Evolutionary conservation across 2,797 vertebrate species (phyloP), one percentile per base, ranked within the genome.

Genomic region (Psittacula derbiana): DNA sequence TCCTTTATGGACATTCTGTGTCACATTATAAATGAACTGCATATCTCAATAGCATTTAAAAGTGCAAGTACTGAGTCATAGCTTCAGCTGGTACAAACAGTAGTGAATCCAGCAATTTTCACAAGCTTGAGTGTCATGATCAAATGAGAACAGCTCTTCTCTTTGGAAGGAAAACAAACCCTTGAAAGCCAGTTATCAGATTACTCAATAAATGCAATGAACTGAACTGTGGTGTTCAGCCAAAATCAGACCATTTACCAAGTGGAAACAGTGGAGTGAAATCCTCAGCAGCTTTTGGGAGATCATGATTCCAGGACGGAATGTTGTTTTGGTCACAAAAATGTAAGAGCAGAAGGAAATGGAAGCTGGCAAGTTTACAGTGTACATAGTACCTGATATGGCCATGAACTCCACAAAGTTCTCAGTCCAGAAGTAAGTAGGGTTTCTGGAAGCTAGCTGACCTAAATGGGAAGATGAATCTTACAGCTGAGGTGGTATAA

Each of bases 131-230:
- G 72, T 52, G n/a, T 78, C 75, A 46, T 52, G 80, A 79, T 58
- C 72, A 90, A 81, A 92, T 47, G 66, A 75, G 84, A 92, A 47
- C 36, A 84, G n/a, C 61, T 83, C 90, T 86, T 88, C 30, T 60
- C 25, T 72, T 95, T 73, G n/a, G 40, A 84, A 88, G 61, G 57
- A 88, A 93, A 96, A 92, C 46, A 95, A 91, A 86, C 16, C 36
- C 49, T 80, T 67, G 61, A 81, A 90, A 92, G 86, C 49, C 12
- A 75, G 36, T 62, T 90, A 84, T n/a, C 86, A 66, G 28, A 40
- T 43, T 30, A 55, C 76, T 83, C 53, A 46, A 44, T 62, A 84
- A 79, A 86, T 2, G 8, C 19, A 65, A 46, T 36, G 46, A 91
- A 30, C 21, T 60, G 61, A 91, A 44, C 40, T 55, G 10, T 10